A percentile compares a stretch with the other conserved stretches of the same genome.
Evolutionary conservation across 2,113 vertebrate genomes (phyloP).

Genomic region (Orycteropus afer): DNA sequence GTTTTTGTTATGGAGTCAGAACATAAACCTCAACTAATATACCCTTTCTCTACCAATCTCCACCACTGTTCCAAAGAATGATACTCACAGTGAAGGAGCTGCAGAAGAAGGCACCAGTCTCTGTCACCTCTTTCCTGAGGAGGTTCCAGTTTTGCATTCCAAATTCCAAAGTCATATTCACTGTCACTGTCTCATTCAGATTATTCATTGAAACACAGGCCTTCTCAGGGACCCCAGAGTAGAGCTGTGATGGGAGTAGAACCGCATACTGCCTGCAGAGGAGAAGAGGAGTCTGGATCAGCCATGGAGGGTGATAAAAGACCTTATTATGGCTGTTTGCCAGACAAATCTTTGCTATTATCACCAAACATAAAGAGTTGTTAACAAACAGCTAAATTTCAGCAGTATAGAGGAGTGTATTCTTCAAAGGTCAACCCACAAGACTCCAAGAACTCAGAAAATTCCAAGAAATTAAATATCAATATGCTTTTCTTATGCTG

Average conservation of each 20-base stretch:
- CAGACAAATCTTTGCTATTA: not conserved
- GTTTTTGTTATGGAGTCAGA: not conserved
- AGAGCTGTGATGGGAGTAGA: slow-evolving; percentile 69
- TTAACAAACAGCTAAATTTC: not conserved
- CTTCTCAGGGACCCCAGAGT: slow-evolving; percentile 65
- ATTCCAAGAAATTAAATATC: not conserved
- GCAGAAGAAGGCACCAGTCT: slow-evolving; percentile 51
- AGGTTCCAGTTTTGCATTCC: slow-evolving; percentile 51
- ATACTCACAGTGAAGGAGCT: slow-evolving; percentile 70
- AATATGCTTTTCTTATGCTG: not conserved
- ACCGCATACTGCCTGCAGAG: slow-evolving; percentile 82
- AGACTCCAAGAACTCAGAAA: not conserved
- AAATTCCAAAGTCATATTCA: slow-evolving; percentile 67
- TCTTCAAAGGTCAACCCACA: not conserved
- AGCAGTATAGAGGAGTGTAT: not conserved
- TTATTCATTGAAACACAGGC: slow-evolving; percentile 81
- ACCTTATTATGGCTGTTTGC: not conserved
- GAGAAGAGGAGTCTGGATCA: not conserved
- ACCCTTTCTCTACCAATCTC: not conserved
- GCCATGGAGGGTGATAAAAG: not conserved
- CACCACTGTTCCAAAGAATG: not conserved
- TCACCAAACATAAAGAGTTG: not conserved
- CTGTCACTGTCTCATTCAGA: slow-evolving; percentile 83
- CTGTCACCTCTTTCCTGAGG: slow-evolving; percentile 30
- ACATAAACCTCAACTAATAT: not conserved